Conservation (phyloP, 2,113 vertebrate species). For the human region DNA sequence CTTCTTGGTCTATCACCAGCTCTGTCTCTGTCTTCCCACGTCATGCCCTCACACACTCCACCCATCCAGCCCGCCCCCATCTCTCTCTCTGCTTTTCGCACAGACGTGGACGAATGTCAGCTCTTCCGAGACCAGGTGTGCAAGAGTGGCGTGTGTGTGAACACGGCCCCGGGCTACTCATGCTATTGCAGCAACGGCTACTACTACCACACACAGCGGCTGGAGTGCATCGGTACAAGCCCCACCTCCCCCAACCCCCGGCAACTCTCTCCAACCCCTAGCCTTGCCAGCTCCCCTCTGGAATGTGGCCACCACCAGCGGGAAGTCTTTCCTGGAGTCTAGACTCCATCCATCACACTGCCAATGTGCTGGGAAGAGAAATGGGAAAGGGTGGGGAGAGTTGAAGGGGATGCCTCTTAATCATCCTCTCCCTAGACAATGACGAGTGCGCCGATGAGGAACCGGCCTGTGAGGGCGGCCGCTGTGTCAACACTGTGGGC, state of each 20-base stretch:
- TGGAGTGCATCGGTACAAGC: conserved; percentile 91
- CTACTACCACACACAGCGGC: conserved; percentile 85
- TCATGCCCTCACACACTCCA: neutral
- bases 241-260: neutral
- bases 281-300: neutral
- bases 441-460: conserved; percentile 89
- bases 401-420: neutral
- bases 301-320: neutral
- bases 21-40: neutral
- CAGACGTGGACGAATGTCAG: conserved; percentile 94
- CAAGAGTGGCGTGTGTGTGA: conserved; percentile 92
- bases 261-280: neutral
- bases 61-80: neutral
- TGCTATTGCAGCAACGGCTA: conserved; percentile 93
- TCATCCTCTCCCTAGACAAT: conserved; percentile 82
- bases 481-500: conserved; percentile 92
- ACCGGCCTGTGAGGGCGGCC: conserved; percentile 86
- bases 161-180: conserved; percentile 90
- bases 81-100: neutral
- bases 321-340: conserved; percentile 35
- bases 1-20: neutral
- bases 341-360: neutral
- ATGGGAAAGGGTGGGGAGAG: neutral
- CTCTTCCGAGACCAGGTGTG: conserved; percentile 90
- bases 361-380: neutral